Base-by-base conservation (phyloP, 2,113 vertebrate species). In the Cinclus cinclus region DNA sequence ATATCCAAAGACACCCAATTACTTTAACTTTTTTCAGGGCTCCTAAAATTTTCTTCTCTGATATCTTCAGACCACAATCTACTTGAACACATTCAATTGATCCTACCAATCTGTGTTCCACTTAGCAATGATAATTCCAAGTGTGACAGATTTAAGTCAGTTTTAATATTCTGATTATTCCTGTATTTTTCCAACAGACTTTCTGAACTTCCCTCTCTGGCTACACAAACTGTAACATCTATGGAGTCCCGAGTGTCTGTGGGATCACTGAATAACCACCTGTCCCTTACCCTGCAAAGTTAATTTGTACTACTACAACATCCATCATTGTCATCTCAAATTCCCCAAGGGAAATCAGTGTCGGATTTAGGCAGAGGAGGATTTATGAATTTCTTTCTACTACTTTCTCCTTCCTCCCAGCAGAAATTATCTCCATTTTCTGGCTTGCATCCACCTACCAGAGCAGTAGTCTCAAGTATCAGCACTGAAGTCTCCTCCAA, bases 211-310 rank as follows among this genome's bases (percentile, higher is more conserved):
- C 9, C 20, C 31, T 60, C 52, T 73, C 44, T 64, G 44, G 27
- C 6, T 9, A 42, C 8, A 41, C 37, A 10, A 50, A 15, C 5
- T 31, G 2, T 16, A 59, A 53, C 50, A 65, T 35, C n/a, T 23
- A 7, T 5, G 21, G 69, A 65, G 37, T 35, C n/a, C n/a, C 3
- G 0, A 12, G 33, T 56, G 21, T 44, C 88, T 33, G 4, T 8
- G 15, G 1, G 18, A n/a, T 6, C 27, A 74, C 86, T 37, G 24
- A 56, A 52, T 44, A 70, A 67, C n/a, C 37, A 89, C 37, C 50
- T 37, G 21, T 7, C 41, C 64, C 35, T 84, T 60, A 35, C 5
- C 9, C 31, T 53, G 24, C 41, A n/a, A 87, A 84, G 18, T 39
- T 81, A 52, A 25, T 69, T 69, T 30, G 16, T 33, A 44, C 42